Evolutionary conservation across 2,797 vertebrate species (phyloP).

Genomic region (Eulemur albifrons): DNA sequence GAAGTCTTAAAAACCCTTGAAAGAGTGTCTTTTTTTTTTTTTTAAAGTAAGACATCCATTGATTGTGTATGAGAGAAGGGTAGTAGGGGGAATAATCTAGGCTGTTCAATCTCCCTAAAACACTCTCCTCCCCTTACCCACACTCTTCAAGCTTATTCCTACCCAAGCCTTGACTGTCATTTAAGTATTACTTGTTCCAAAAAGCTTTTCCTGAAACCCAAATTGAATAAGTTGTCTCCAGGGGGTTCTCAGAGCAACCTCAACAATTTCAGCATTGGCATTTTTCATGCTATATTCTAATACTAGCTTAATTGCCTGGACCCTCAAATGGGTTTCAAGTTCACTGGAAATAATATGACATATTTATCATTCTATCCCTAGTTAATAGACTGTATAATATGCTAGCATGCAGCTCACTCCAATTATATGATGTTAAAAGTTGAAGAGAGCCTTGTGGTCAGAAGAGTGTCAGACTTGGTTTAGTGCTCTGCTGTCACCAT

Average conservation of each 20-base stretch:
- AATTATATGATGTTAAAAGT: not conserved
- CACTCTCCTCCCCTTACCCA: not conserved
- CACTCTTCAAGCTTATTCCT: not conserved
- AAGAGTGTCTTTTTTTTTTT: not conserved
- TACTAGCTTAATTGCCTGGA: not conserved
- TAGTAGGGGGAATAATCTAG: not conserved
- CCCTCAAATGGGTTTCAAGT: not conserved
- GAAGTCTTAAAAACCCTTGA: not conserved
- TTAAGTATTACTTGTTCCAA: not conserved
- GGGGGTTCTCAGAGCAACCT: not conserved
- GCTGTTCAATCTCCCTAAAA: not conserved
- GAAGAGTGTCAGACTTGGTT: not conserved
- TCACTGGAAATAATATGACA: not conserved
- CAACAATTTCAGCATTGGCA: not conserved
- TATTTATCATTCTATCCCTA: not conserved
- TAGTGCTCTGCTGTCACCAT: not conserved
- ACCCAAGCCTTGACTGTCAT: not conserved
- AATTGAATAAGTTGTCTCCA: not conserved
- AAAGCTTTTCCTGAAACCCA: not conserved
- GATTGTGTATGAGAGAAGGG: not conserved
- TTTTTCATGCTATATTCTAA: not conserved
- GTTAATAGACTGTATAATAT: not conserved
- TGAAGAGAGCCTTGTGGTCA: not conserved
- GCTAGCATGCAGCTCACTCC: not conserved
- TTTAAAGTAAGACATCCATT: not conserved